Base-by-base conservation (phyloP, 2,797 vertebrate species). In the Aldrovandia affinis region DNA sequence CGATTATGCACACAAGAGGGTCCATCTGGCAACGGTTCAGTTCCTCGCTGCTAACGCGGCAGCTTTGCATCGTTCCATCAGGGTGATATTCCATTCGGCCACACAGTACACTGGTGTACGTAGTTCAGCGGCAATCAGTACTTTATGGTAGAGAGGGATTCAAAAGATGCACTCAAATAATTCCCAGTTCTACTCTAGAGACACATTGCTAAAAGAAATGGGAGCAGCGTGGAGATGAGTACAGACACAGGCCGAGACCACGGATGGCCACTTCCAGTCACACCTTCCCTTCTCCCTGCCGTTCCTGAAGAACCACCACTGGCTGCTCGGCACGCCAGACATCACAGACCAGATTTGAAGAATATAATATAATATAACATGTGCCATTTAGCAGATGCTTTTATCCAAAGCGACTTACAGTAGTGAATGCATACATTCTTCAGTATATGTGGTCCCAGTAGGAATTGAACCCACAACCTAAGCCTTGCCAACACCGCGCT, bases 161-260 rank as follows among this genome's bases (percentile, higher is more conserved):
- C 85, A 85, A 89, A 85, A 91, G 90, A 90, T 91, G 92, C 93
- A 90, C 92, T 91, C 90, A 89, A 93, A 50, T 50, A 94, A 93
- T 92, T 90, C 90, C 18, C n/a, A 87, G 87, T 89, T 91, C 90
- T 89, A 89, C 86, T 92, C 92, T 92, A 83, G 89, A 83, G 83
- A 63, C 52, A 86, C 7, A 91, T 91, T 90, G 89, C 88, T 87
- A 30, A 70, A 80, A 83, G 47, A 42, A 81, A 82, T 85, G 70
- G 80, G 81, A 80, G 75, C 42, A 68, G 84, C 39, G 28, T 14
- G 55, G 87, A 91, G 89, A 93, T 70, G 85, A 92, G 90, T 86
- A 82, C 65, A 73, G 87, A 83, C 86, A 83, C 85, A 92, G 85
- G 87, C 89, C 85, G 89, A 85, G 84, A 81, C 87, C 86, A 75